Evolutionary conservation across 2,888 invertebrate species (phyloP), one percentile per base, ranked within the genome.

Genomic region (Cephus pulcher): DNA sequence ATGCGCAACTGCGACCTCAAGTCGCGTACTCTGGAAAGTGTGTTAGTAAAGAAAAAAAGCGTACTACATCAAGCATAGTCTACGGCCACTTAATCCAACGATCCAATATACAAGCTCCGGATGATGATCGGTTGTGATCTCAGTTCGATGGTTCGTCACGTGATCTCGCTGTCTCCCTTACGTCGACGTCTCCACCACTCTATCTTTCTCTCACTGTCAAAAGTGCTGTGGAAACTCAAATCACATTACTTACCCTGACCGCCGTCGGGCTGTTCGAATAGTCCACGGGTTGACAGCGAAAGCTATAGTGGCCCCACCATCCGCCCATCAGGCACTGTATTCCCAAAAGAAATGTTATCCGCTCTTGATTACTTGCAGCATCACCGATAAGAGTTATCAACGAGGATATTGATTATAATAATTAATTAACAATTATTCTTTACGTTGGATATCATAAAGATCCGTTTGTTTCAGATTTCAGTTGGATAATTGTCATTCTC

Each of bases 241-340:
- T 86, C 85, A 82, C 75, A 37, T 32, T 87, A 94, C 96, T 96
- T 95, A 98, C 97, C 95, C 97, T 95, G 91, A 94, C 93, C 84
- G 97, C 96, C 90, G 95, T 94, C 83, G 96, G 95, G 92, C 94
- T 95, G 92, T 95, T 94, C 87, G 95, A 94, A 93, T 97, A 96
- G 94, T 98, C 97, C 92, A 98, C 97, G 81, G 97, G 97, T 93
- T 98, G 97, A 94, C 98, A 98, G 91, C 95, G 95, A 91, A 96
- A 95, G 93, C 95, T 97, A 95, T 98, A 98, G 91, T 96, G 95
- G 90, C 95, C 94, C 94, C 96, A 95, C 97, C 97, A 98, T 92
- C 97, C 97, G 90, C 96, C 96, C 95, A 96, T 95, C 94, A 96
- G 94, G 93, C 96, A 95, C 96, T 96, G 93, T 92, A 92, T 92